These are phyloP conservation scores for Actinopyga echinites DNA, from an alignment of 53 echinoderm and acorn worm species.

Conservation along the genomic window DNA sequence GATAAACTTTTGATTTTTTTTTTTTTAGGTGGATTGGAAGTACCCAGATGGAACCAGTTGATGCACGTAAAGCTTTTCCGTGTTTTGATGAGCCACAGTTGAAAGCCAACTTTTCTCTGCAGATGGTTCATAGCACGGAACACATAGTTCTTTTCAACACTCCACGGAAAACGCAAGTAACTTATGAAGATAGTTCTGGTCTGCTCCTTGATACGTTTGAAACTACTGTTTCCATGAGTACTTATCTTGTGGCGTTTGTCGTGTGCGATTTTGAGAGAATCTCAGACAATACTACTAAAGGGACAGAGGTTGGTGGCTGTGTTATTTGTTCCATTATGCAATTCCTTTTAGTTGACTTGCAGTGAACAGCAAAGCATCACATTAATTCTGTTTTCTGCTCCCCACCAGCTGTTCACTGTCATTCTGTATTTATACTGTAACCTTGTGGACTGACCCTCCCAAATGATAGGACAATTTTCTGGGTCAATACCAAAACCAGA, in stretches of 20 bases:
- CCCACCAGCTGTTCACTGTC: too few species aligned
- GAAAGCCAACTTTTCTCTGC: slow-evolving; percentile 78
- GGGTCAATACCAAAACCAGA: too few species aligned
- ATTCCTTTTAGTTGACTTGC: too few species aligned
- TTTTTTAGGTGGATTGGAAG: slow-evolving; percentile 67
- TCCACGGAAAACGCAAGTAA: slow-evolving; percentile 1
- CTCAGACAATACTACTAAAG: slow-evolving; percentile 41
- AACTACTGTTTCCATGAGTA: slow-evolving; percentile 79
- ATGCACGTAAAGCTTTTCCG: slow-evolving; percentile 82
- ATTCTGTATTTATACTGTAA: too few species aligned
- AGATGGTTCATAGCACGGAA: slow-evolving; percentile 53
- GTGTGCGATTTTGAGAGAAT: slow-evolving; percentile 78
- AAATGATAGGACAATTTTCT: too few species aligned
- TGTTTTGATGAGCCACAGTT: slow-evolving; percentile 94
- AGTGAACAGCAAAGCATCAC: too few species aligned
- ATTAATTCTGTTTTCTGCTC: too few species aligned
- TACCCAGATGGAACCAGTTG: slow-evolving; percentile 84
- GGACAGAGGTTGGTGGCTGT: slow-evolving; percentile 56
- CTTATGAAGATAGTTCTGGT: not conserved
- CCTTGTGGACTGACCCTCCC: too few species aligned
- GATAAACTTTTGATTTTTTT: not conserved
- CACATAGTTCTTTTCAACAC: slow-evolving; percentile 73
- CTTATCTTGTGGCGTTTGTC: slow-evolving; percentile 95
- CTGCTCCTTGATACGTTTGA: slow-evolving; percentile 57
- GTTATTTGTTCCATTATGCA: too few species aligned